These are phyloP conservation scores for Myopa tessellatipennis DNA, from an alignment of 2,888 invertebrate species.

Conservation along the genomic window DNA sequence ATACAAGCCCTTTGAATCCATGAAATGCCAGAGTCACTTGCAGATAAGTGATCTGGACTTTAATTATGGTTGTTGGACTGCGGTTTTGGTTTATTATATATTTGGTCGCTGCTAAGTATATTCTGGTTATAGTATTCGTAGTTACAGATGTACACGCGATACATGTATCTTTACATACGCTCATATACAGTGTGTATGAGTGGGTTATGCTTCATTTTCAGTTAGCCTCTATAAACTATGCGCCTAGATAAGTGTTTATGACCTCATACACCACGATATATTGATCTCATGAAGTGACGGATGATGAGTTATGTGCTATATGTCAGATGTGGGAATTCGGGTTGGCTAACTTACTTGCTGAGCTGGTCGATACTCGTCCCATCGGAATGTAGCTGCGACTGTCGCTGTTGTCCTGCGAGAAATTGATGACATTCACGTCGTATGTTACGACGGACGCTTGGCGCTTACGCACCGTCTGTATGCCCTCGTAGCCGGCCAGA, in stretches of 20 bases:
- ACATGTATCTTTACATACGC: too few relatives aligned
- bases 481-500: constrained; percentile 59
- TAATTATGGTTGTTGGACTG: too few relatives aligned
- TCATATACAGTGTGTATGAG: too few relatives aligned
- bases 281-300: background rate
- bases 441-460: constrained; percentile 68
- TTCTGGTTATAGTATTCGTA: too few relatives aligned
- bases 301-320: background rate
- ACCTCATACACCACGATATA: background rate
- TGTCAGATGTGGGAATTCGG: background rate
- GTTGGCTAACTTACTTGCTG: constrained; percentile 64
- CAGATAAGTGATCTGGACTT: too few relatives aligned
- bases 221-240: constrained; percentile 30
- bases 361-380: constrained; percentile 67
- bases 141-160: too few relatives aligned
- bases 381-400: constrained; percentile 67
- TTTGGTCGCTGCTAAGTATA: too few relatives aligned
- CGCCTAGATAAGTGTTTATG: background rate
- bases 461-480: constrained; percentile 64
- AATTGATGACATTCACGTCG: constrained; percentile 68
- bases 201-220: background rate
- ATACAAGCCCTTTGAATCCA: too few relatives aligned
- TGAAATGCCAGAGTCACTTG: too few relatives aligned
- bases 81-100: too few relatives aligned
- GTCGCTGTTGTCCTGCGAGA: constrained; percentile 67